Conservation (phyloP, 2,888 invertebrate genomes). For the Steinernema carpocapsae region DNA sequence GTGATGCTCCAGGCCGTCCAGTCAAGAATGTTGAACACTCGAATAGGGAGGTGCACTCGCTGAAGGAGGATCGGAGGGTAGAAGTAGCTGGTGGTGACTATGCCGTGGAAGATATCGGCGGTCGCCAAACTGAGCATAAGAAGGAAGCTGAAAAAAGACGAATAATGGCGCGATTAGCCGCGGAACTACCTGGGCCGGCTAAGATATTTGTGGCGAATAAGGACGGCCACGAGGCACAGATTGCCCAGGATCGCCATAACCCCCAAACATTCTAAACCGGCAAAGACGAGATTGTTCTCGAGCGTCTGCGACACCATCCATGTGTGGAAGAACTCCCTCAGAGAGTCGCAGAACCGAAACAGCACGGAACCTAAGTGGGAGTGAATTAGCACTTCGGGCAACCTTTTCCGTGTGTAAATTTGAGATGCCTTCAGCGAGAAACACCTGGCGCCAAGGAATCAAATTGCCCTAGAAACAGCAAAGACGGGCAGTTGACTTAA, state of each 20-base stretch:
- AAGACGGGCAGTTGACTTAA: neutral
- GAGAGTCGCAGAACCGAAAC: neutral
- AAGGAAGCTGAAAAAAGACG: conserved; percentile 59
- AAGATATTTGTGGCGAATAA: conserved; percentile 63
- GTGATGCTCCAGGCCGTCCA: conserved; percentile 69
- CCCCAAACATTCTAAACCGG: conserved; percentile 47
- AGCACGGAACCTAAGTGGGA: too few relatives aligned
- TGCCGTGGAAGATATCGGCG: conserved; percentile 67
- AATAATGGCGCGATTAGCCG: conserved; percentile 24
- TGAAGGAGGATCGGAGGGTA: conserved; percentile 65
- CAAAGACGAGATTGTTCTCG: conserved; percentile 29
- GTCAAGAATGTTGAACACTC: conserved; percentile 67
- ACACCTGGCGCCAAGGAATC: neutral
- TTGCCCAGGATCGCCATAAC: conserved; percentile 63
- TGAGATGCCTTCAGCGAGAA: neutral
- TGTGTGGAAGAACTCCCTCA: conserved; percentile 15
- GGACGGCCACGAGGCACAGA: conserved; percentile 59
- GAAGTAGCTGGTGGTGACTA: conserved; percentile 65
- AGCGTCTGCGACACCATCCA: conserved; percentile 33
- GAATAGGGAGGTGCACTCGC: conserved; percentile 56
- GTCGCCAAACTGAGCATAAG: conserved; percentile 66
- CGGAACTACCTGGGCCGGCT: conserved; percentile 57
- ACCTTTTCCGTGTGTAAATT: too few relatives aligned
- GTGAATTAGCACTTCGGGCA: too few relatives aligned
- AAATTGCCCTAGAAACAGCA: neutral